Percentiles rank a stretch among this genome's conserved stretches.
phyloP scores from a whole-genome alignment of 2,888 invertebrate genomes.

The Bruchidius siliquastri region DNA sequence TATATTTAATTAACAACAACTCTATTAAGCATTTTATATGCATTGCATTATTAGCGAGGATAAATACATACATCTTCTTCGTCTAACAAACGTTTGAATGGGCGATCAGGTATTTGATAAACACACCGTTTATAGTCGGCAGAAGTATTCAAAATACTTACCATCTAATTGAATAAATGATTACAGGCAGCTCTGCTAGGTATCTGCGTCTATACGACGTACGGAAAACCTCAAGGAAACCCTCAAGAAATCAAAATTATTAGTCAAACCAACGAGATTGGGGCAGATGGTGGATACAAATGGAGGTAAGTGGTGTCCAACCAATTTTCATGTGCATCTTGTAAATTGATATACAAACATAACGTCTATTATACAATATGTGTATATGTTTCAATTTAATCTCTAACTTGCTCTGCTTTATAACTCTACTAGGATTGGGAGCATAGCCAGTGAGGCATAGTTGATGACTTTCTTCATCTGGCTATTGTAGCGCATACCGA shows the following conservation, averaged over 20 bases:
- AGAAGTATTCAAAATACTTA: neutral
- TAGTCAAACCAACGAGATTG: slow-evolving; percentile 66
- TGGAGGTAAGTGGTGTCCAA: slow-evolving; percentile 67
- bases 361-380: no score
- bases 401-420: no score
- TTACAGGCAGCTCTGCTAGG: slow-evolving; percentile 5
- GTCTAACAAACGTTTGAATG: neutral
- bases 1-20: neutral
- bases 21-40: neutral
- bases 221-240: slow-evolving; percentile 54
- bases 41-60: neutral
- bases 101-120: neutral
- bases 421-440: no score
- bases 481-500: no score
- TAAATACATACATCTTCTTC: neutral
- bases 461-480: no score
- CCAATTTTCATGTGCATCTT: no score
- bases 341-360: no score
- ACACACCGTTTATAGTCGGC: neutral
- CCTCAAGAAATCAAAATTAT: slow-evolving; percentile 59
- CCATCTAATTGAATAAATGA: neutral
- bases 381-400: no score
- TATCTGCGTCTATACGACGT: slow-evolving; percentile 25
- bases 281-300: slow-evolving; percentile 67
- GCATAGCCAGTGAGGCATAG: no score